Evolutionary conservation across 35 echinoderm and acorn worm species (phyloP), one percentile per base, ranked within the genome.

Genomic region (Patiria miniata): DNA sequence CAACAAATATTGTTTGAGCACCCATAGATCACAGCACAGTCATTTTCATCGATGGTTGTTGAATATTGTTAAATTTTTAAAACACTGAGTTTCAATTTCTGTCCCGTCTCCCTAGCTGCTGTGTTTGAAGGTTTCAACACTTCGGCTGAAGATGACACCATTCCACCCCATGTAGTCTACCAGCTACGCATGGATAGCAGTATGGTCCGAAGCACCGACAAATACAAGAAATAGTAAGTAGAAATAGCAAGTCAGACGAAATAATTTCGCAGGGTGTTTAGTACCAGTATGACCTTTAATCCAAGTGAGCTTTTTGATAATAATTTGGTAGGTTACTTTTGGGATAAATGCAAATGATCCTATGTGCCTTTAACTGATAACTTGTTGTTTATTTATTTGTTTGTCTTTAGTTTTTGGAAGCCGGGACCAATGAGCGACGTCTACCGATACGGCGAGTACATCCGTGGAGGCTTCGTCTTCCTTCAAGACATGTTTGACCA

Each of bases 401-500:
- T 18, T 40, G 39, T 21, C 8, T 73, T 44, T 16, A 86, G 61
- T 37, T 6, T 21, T 56, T 94, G 96, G 92, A 80, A 80, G 33
- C 96, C 92, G 9, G 93, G 93, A 17, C 96, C 96, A 55, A 73
- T 73, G 65, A 73, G 93, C 10, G 8, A 5, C 2, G 39, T 53
- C 14, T 83, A 87, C 10, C 33, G 55, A n/a, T 78, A 86, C 38
- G 17, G 83, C 15, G 89, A 90, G 61, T 99, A 99, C 52, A 76
- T 94, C 40, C 50, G 92, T 47, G 88, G 85, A 51, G 96, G 96
- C 0, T 98, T 99, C 42, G 82, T 99, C 50, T 99, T 89, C 79
- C 68, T 99, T 12, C 96, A 99, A 80, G 96, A 99, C 58, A 94
- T 99, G 89, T 34, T 99, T 17, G 96, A 99, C 44, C 90, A 91